Evolutionary conservation across 2,113 vertebrate species (phyloP).

Genomic region (Embiotoca jacksoni): DNA sequence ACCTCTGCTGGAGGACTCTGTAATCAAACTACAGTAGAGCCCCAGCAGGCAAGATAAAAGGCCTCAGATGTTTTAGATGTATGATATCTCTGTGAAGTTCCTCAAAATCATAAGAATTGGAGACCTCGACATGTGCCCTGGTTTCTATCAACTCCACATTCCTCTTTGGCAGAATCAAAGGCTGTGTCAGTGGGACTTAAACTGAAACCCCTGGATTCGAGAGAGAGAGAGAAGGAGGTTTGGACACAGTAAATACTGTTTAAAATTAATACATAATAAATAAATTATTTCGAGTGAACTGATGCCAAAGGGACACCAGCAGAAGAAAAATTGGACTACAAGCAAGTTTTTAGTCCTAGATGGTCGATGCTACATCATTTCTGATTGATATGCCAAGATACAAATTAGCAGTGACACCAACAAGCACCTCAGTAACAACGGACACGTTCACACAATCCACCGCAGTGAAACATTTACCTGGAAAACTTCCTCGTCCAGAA

Average conservation of each 20-base stretch:
- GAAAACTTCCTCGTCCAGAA: constrained; percentile 95
- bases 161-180: constrained; percentile 38
- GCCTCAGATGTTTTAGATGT: background rate
- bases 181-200: background rate
- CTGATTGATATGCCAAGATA: background rate
- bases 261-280: background rate
- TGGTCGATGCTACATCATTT: background rate
- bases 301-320: background rate
- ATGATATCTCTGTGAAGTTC: background rate
- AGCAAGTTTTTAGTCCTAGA: no score
- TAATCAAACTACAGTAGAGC: background rate
- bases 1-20: background rate
- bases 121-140: constrained; percentile 9
- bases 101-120: background rate
- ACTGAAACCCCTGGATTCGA: background rate
- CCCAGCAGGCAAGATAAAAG: background rate
- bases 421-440: no score
- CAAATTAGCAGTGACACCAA: background rate
- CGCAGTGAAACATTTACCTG: constrained; percentile 85
- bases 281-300: background rate
- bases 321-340: no score
- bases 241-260: background rate
- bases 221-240: background rate
- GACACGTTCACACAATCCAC: background rate
- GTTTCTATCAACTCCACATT: constrained; percentile 51